Conservation (phyloP, 2,797 vertebrate genomes). For the Limosa lapponica region DNA sequence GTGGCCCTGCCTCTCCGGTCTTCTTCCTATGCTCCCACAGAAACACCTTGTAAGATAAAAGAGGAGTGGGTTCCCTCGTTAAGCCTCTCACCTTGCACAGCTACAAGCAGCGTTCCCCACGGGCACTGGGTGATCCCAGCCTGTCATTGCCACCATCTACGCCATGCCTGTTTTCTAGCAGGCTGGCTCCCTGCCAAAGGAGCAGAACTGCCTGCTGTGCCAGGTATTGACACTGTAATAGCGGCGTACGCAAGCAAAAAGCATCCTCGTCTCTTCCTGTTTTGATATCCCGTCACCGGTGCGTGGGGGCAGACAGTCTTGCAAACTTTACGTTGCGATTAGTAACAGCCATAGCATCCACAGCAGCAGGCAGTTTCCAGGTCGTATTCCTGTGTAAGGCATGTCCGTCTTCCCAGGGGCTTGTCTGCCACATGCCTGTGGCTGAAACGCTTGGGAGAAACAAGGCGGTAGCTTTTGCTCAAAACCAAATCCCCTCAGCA, state of each 20-base stretch:
- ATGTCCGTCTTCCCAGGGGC: neutral
- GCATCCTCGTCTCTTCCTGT: neutral
- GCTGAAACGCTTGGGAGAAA: neutral
- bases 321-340: neutral
- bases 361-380: neutral
- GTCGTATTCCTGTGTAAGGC: neutral
- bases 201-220: neutral
- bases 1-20: neutral
- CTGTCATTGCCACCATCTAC: neutral
- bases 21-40: neutral
- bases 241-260: neutral
- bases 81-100: neutral
- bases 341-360: neutral
- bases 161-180: rapidly evolving
- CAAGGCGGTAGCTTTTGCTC: neutral
- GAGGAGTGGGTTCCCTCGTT: neutral
- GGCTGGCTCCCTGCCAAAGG: neutral
- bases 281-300: neutral
- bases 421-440: neutral
- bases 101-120: neutral
- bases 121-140: neutral
- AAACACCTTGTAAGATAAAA: neutral
- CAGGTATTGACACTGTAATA: neutral
- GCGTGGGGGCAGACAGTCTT: rapidly evolving
- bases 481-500: neutral